Conservation (phyloP, 1,140 invertebrate genomes). For the Panagrolaimus sp. region DNA sequence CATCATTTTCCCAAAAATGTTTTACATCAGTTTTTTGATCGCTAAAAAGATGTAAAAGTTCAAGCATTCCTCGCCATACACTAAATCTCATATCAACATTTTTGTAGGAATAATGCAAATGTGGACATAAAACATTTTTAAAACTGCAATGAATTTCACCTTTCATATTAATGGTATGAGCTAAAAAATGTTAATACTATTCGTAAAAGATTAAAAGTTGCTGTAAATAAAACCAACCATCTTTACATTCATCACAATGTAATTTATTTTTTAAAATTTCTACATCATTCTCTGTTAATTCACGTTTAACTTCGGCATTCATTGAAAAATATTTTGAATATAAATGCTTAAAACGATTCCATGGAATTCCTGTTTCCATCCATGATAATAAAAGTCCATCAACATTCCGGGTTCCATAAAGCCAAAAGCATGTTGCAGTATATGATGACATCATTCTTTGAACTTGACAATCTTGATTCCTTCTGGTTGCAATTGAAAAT, state of each 20-base stretch:
- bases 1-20: constrained; percentile 34
- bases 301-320: constrained; percentile 53
- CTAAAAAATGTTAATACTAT: background rate
- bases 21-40: constrained; percentile 42
- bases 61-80: constrained; percentile 48
- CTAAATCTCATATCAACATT: constrained; percentile 35
- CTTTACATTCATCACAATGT: constrained; percentile 50
- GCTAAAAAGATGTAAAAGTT: constrained; percentile 42
- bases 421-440: constrained; percentile 58
- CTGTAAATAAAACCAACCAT: background rate
- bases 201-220: too few species aligned
- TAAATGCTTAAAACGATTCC: constrained; percentile 54
- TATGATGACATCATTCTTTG: constrained; percentile 57
- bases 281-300: constrained; percentile 50
- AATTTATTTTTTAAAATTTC: constrained; percentile 49
- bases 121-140: constrained; percentile 53
- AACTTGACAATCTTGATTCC: constrained; percentile 58
- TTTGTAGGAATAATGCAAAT: constrained; percentile 37
- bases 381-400: constrained; percentile 56
- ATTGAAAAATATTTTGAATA: constrained; percentile 56
- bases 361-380: constrained; percentile 38
- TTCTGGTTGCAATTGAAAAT: constrained; percentile 53
- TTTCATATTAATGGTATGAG: background rate
- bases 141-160: constrained; percentile 36
- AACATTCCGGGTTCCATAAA: constrained; percentile 52